Base-by-base conservation (phyloP, 2,888 invertebrate species). In the Phoenoteleia sp. region DNA sequence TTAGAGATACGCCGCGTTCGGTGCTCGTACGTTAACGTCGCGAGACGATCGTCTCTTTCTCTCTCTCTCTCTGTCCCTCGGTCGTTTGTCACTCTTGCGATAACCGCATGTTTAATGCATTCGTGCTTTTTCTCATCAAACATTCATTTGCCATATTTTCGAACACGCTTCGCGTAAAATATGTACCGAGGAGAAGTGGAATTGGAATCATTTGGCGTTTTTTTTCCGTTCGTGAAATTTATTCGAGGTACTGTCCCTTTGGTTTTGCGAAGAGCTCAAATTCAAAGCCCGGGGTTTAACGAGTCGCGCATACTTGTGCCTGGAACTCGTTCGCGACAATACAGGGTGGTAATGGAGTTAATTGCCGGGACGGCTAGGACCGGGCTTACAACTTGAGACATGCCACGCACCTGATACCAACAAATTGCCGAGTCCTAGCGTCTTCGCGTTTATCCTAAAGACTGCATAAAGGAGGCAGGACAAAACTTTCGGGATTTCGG, bases 331-430 rank as follows among this genome's bases (percentile, higher is more conserved):
- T 87, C 89, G 90, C 91, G 89, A 92, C 90, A 91, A 91, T 92
- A 93, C 91, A 90, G 92, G 92, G 92, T 93, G 93, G 93, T 93
- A 93, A 93, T 93, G 90, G 93, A 93, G 93, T 93, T 93, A 93
- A 93, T 93, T 93, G 92, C 92, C 89, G 89, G 87, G 84, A 87
- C 86, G 88, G 90, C 84, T 87, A 88, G 89, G 89, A 91, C 91
- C 89, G 86, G 92, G 93, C 93, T 93, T 93, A 93, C 91, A 92
- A 93, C 91, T 93, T 93, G 89, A 92, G 91, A 92, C 91, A 91
- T 90, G 83, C 88, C 84, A 85, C 87, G 90, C 93, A 93, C 93
- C 93, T 93, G 93, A 93, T 93, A 93, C 93, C 92, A 91, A 93
- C 93, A 93, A 93, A 93, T 93, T 76, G 81, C 80, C 47, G 17